Percentiles rank a stretch among this genome's conserved stretches.
These are phyloP conservation scores for Aspiorhynchus laticeps DNA, from an alignment of 2,113 vertebrate genomes.

Conservation along the genomic window DNA sequence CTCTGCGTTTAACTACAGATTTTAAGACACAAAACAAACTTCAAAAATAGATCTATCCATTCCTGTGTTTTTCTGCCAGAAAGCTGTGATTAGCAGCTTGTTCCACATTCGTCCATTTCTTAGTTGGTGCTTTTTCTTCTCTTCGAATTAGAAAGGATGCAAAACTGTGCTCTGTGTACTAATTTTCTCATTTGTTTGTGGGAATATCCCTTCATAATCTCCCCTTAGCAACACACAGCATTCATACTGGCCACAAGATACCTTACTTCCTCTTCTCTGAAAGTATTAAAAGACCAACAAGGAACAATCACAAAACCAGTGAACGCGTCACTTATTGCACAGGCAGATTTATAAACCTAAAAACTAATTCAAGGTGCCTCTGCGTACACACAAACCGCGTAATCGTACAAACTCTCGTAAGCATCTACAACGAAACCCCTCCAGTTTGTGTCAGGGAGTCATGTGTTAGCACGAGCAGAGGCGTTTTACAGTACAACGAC, in stretches of 20 bases:
- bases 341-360: slow-evolving; percentile 44
- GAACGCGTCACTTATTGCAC: slow-evolving; percentile 61
- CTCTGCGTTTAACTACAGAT: slow-evolving; percentile 14
- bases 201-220: background rate
- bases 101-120: slow-evolving; percentile 50
- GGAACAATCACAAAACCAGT: slow-evolving; percentile 37
- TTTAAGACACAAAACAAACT: background rate
- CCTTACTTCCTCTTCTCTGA: slow-evolving; percentile 15
- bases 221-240: background rate
- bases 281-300: slow-evolving; percentile 19
- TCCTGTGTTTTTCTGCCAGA: slow-evolving; percentile 26
- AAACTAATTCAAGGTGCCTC: slow-evolving; percentile 45
- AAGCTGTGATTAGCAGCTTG: slow-evolving; percentile 54
- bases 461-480: slow-evolving; percentile 59
- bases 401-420: slow-evolving; percentile 33
- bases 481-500: slow-evolving; percentile 69
- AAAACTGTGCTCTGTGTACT: background rate
- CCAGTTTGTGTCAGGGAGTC: slow-evolving; percentile 54
- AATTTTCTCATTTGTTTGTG: slow-evolving; percentile 13
- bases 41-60: slow-evolving; percentile 20
- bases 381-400: slow-evolving; percentile 29
- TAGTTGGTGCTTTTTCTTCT: slow-evolving; percentile 23
- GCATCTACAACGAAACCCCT: slow-evolving; percentile 60
- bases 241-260: background rate
- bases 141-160: slow-evolving; percentile 41